Evolutionary conservation across 2,888 invertebrate species (phyloP).

Genomic region (Acrobasis suavella): DNA sequence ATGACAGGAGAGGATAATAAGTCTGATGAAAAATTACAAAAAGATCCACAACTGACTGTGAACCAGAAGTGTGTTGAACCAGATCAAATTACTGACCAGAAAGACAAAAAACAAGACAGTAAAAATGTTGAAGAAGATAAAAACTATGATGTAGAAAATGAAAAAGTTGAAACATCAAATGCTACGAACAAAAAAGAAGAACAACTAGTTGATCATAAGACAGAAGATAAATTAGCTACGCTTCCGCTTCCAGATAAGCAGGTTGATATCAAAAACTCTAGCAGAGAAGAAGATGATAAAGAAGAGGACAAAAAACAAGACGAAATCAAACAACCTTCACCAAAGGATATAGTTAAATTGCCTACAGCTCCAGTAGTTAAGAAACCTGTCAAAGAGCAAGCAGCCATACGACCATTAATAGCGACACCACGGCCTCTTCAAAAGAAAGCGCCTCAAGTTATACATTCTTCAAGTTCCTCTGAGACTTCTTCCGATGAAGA

Average conservation of each 20-base stretch:
- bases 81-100: not conserved
- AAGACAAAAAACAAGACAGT: not conserved
- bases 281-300: slow-evolving; percentile 37
- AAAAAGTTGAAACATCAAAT: not conserved
- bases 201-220: not conserved
- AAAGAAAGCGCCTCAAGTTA: slow-evolving; percentile 72
- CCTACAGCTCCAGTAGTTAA: slow-evolving; percentile 41
- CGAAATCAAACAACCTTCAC: slow-evolving; percentile 38
- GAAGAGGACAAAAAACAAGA: slow-evolving; percentile 39
- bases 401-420: slow-evolving; percentile 79
- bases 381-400: slow-evolving; percentile 78
- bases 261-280: slow-evolving; percentile 47
- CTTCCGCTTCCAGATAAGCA: slow-evolving; percentile 32
- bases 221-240: not conserved
- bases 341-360: slow-evolving; percentile 32
- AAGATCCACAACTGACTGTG: not conserved
- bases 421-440: slow-evolving; percentile 84
- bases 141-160: not conserved
- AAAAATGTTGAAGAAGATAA: not conserved
- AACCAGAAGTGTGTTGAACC: no score
- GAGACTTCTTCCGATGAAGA: slow-evolving; percentile 73
- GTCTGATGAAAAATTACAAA: slow-evolving; percentile 13
- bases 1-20: slow-evolving; percentile 20
- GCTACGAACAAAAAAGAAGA: not conserved
- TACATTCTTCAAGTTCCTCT: slow-evolving; percentile 68